These are phyloP conservation scores for Megaleporinus macrocephalus DNA, from an alignment of 2,113 vertebrate species.

Conservation along the genomic window DNA sequence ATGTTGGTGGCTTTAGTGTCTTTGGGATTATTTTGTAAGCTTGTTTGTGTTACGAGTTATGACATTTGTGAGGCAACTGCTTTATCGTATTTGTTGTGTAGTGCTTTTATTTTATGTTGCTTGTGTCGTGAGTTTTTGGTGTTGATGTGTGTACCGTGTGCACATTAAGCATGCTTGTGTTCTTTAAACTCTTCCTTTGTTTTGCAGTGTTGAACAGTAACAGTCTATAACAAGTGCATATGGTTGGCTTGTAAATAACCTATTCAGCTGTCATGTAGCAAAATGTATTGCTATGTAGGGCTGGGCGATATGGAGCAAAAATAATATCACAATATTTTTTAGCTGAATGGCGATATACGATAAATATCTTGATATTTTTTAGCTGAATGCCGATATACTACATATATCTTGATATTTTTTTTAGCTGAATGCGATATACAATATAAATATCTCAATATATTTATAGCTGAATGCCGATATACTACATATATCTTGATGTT, in stretches of 20 bases:
- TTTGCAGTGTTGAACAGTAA: neutral
- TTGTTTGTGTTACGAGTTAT: constrained; percentile 22
- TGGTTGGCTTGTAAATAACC: neutral
- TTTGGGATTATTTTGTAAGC: constrained; percentile 17
- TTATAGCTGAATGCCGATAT: too few relatives aligned
- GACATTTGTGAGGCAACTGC: neutral
- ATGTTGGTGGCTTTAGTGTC: neutral
- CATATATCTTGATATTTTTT: too few relatives aligned
- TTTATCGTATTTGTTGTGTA: neutral
- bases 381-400: too few relatives aligned
- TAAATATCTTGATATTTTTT: too few relatives aligned
- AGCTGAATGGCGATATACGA: too few relatives aligned
- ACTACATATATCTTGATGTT: too few relatives aligned
- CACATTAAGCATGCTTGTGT: constrained; percentile 67
- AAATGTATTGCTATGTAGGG: neutral
- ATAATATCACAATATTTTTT: too few relatives aligned
- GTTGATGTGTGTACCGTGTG: constrained; percentile 23
- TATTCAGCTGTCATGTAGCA: constrained; percentile 30
- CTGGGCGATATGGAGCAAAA: too few relatives aligned
- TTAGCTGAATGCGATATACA: too few relatives aligned
- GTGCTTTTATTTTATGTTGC: constrained; percentile 37
- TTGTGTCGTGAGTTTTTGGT: constrained; percentile 52
- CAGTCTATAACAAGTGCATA: neutral
- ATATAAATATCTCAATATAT: too few relatives aligned
- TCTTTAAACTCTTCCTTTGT: constrained; percentile 1